phyloP scores from a whole-genome alignment of 2,888 invertebrate genomes.

The Sabellastarte sp. region DNA sequence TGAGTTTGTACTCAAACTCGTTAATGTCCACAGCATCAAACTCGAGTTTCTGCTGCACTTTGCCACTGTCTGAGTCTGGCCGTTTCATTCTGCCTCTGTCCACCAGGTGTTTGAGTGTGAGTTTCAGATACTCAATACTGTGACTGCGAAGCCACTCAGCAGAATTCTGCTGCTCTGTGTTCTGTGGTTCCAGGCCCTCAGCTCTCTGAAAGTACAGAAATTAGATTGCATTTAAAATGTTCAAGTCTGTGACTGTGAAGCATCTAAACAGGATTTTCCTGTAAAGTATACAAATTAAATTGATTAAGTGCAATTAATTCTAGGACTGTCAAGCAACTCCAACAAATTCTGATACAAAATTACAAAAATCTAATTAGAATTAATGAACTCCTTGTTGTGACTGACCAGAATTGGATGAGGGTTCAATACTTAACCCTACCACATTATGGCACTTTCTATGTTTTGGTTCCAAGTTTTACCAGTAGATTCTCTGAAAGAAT shows the following conservation, averaged over 20 bases:
- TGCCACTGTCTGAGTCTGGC: slow-evolving; percentile 44
- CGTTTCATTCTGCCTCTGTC: slow-evolving; percentile 36
- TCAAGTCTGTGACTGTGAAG: too few relatives aligned
- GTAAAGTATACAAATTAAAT: too few relatives aligned
- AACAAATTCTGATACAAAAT: neutral
- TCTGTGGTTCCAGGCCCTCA: slow-evolving; percentile 12
- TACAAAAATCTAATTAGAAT: neutral
- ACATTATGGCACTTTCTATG: too few relatives aligned
- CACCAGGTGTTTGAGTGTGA: slow-evolving; percentile 56
- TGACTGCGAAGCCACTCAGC: slow-evolving; percentile 56
- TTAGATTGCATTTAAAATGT: too few relatives aligned
- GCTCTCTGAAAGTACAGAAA: slow-evolving; percentile 23
- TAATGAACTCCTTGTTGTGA: neutral
- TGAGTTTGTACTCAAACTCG: slow-evolving; percentile 58
- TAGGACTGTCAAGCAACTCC: neutral
- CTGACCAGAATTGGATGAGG: too few relatives aligned
- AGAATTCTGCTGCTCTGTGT: slow-evolving; percentile 50
- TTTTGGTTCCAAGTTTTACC: too few relatives aligned
- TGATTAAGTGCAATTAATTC: too few relatives aligned
- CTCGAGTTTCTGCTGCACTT: slow-evolving; percentile 55
- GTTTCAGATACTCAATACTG: slow-evolving; percentile 46
- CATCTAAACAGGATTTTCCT: too few relatives aligned
- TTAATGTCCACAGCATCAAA: slow-evolving; percentile 58
- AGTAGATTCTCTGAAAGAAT: too few relatives aligned
- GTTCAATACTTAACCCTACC: too few relatives aligned